Conservation (phyloP, 1,140 invertebrate species). For the Hycleus phaleratus region DNA sequence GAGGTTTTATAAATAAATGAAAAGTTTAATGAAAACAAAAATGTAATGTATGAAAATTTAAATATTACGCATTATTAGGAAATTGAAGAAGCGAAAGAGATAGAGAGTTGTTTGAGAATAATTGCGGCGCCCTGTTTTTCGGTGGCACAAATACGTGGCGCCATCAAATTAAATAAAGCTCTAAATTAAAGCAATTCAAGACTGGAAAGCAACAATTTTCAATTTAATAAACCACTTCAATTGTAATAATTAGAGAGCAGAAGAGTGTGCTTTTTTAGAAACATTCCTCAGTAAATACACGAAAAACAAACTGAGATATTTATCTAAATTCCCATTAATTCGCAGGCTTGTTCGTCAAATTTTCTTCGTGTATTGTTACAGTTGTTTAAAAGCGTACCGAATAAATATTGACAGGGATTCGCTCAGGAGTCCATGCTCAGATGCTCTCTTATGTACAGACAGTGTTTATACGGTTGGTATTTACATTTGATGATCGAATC, state of each 20-base stretch:
- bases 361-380: no score
- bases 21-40: no score
- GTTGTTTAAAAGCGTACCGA: neutral
- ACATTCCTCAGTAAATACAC: no score
- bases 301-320: no score
- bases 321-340: no score
- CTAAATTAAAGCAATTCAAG: constrained; percentile 16
- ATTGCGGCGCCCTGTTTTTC: constrained; percentile 6
- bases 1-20: neutral
- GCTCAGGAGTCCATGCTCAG: constrained; percentile 16
- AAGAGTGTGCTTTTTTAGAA: no score
- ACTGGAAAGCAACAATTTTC: constrained; percentile 20
- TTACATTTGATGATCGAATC: constrained; percentile 14
- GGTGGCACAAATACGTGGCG: constrained; percentile 7
- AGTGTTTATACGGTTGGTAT: constrained; percentile 12
- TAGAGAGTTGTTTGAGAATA: constrained; percentile 4
- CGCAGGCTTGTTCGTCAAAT: no score
- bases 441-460: constrained; percentile 6
- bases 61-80: no score
- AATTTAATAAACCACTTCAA: constrained; percentile 24
- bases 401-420: constrained; percentile 18
- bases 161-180: constrained; percentile 15
- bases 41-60: no score
- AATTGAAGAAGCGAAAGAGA: no score
- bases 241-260: constrained; percentile 20